phyloP scores from a whole-genome alignment of 2,113 vertebrate species.

The Circaetus gallicus region DNA sequence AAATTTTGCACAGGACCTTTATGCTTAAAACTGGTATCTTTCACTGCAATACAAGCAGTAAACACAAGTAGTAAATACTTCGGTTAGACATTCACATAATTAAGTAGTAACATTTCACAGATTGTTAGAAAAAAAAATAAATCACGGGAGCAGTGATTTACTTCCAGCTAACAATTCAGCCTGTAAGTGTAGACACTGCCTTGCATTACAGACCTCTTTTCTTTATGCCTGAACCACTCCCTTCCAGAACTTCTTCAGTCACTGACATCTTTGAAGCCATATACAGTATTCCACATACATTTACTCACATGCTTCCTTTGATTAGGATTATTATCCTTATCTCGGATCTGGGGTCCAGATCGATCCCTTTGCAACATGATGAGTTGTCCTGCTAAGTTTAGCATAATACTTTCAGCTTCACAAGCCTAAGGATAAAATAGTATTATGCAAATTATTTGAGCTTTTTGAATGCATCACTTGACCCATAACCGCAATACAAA shows the following conservation, averaged over 20 bases:
- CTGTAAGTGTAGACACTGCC: background rate
- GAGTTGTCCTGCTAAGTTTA: slow-evolving; percentile 96
- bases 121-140: background rate
- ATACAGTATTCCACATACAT: background rate
- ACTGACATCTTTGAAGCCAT: background rate
- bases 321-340: slow-evolving; percentile 86
- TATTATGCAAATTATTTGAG: background rate
- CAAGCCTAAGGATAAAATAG: slow-evolving; percentile 78
- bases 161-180: background rate
- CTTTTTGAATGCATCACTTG: background rate
- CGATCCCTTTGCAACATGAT: slow-evolving; percentile 98
- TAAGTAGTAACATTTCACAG: background rate
- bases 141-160: background rate
- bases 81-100: background rate
- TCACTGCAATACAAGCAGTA: background rate
- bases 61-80: background rate
- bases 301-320: slow-evolving; percentile 92
- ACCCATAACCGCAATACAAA: background rate
- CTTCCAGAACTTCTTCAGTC: background rate
- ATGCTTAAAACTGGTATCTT: background rate
- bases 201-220: background rate
- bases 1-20: background rate
- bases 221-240: background rate
- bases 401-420: slow-evolving; percentile 96
- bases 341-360: slow-evolving; percentile 94